Evolutionary conservation across 2,888 invertebrate species (phyloP), one percentile per base, ranked within the genome.

Genomic region (Dynastes tityus): DNA sequence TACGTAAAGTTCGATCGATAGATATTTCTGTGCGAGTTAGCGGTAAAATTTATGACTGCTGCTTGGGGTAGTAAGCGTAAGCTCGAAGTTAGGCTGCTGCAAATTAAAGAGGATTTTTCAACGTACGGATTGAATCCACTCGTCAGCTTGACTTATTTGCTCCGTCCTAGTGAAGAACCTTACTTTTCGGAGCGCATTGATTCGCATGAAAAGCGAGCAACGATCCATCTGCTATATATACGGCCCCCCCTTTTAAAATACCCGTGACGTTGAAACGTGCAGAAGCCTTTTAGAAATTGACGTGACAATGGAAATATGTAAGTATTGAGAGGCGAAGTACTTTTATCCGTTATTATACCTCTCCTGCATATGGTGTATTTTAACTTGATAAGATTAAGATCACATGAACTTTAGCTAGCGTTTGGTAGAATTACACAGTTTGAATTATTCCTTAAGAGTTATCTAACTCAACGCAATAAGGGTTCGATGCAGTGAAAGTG

Each of bases 81-180:
- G 85, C 85, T 86, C 84, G 85, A 86, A 86, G 86, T 87, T 87
- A 87, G 86, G 85, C 85, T 84, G 86, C 85, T 85, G 87, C 87
- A 87, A 87, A 87, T 87, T 87, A 87, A 87, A 87, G 86, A 86
- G 87, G 86, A 87, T 87, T 87, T 87, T 87, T 87, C 86, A 87
- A 84, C 86, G 86, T 84, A 86, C 84, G 87, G 86, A 87, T 87
- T 87, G 87, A 87, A 87, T 87, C 87, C 84, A 86, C 85, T 87
- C 85, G 85, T 86, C 85, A 83, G 82, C 82, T 83, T 87, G 87
- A 87, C 87, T 87, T 87, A 87, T 87, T 82, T 64, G 63, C 70
- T 49, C 40, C 37, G 74, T 63, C 64, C 73, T 32, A 29, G 49
- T 37, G 65, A 74, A 49, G 16, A 63, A 37, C 55, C 55, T 64